Evolutionary conservation across 2,113 vertebrate species (phyloP).

Genomic region (Struthio camelus): DNA sequence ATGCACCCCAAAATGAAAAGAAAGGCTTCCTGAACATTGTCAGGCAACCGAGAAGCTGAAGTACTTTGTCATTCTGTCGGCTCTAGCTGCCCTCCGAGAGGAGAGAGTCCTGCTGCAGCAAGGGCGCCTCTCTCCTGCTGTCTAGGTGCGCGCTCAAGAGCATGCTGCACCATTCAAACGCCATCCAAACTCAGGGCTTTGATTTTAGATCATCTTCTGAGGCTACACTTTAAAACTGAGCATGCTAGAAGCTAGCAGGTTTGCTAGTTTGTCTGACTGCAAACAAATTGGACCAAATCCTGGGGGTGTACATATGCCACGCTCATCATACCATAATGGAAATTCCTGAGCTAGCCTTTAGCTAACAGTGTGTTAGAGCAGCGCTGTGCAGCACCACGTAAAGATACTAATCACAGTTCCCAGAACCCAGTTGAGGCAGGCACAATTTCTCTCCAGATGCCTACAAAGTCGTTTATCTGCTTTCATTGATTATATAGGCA

Average conservation of each 20-base stretch:
- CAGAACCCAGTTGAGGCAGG: neutral
- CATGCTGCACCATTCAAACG: neutral
- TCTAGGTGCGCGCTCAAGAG: fast-evolving
- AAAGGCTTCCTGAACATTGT: neutral
- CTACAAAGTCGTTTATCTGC: neutral
- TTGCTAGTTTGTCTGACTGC: neutral
- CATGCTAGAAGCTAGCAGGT: neutral
- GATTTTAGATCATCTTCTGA: neutral
- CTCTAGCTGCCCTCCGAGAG: neutral
- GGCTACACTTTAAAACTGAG: neutral
- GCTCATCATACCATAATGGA: neutral
- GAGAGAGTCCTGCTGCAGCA: neutral
- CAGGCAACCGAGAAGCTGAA: neutral
- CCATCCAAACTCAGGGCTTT: neutral
- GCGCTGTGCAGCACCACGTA: neutral
- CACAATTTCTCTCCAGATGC: neutral
- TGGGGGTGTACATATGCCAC: neutral
- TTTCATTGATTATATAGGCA: neutral
- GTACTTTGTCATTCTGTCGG: neutral
- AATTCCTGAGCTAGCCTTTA: neutral
- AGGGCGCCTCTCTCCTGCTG: neutral
- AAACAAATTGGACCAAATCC: neutral
- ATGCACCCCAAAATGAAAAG: neutral
- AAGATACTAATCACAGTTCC: neutral
- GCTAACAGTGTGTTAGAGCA: neutral